A percentile compares a stretch with the other conserved stretches of the same genome.
phyloP scores from a whole-genome alignment of 2,113 vertebrate species.

The Nothoprocta pentlandii region DNA sequence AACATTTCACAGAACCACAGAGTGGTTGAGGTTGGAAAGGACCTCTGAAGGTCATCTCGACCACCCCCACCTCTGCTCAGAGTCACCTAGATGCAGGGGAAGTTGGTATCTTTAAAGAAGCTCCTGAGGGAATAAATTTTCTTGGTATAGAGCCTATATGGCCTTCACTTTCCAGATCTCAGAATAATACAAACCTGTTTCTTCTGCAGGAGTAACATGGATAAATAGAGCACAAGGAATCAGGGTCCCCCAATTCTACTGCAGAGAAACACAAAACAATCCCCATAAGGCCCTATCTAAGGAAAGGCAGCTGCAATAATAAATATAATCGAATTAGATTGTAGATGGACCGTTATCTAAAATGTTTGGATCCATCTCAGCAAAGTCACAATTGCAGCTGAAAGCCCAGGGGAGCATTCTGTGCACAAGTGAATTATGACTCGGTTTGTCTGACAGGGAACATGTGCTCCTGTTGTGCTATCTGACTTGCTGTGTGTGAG shows the following conservation, averaged over 20 bases:
- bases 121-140: not conserved
- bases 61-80: not conserved
- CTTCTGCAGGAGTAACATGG: not conserved
- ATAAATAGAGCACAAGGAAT: not conserved
- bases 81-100: not conserved
- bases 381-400: not conserved
- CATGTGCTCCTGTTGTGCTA: not conserved
- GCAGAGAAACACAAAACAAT: not conserved
- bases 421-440: not conserved
- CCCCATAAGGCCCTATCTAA: not conserved
- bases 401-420: not conserved
- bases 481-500: not conserved
- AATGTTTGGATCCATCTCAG: not conserved
- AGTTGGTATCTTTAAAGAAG: not conserved
- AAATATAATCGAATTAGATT: not conserved
- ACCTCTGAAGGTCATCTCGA: not conserved
- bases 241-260: not conserved
- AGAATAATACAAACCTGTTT: not conserved
- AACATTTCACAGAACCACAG: not conserved
- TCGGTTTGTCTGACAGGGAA: not conserved
- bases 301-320: not conserved
- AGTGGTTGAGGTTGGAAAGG: not conserved
- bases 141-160: not conserved
- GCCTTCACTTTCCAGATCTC: not conserved
- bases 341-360: not conserved